Evolutionary conservation across 92 coral and sea anemone genomes (phyloP), one percentile per base, ranked within the genome.

Genomic region (Porites lobata): DNA sequence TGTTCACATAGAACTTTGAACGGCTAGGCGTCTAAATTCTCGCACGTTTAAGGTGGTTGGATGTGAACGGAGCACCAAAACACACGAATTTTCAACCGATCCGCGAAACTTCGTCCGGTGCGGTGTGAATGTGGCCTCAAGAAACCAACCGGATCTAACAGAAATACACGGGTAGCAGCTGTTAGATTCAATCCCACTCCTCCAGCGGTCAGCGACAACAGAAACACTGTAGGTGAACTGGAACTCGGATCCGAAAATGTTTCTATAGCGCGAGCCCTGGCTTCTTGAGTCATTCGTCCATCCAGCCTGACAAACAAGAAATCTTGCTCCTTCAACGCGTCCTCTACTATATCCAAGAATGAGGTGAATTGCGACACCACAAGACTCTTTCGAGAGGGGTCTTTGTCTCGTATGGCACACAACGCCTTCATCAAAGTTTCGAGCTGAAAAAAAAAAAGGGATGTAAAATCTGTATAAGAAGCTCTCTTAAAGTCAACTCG

Each of bases 301-400:
- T 95, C 98, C 32, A 95, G 93, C 43, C 98, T 92, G 15, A 93
- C 89, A 56, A 78, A 93, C 9, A 24, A 38, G 66, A 95, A 90
- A 8, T 89, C 93, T 21, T 87, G 89, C 14, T 82, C 79, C 43
- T 88, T 85, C 50, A 95, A 95, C 20, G 87, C 87, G 14, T 75
- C 86, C 21, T 91, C 94, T 19, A 95, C 69, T 82, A 95, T 70
- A 78, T 95, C 90, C 72, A 95, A 89, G 69, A 91, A 93, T 9
- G 98, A 95, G 1, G 96, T 95, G 86, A 95, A 95, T 89, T 95
- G 98, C 17, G 98, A 95, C 63, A 95, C 93, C 1, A 95, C 98
- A 57, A 95, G 87, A 69, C 98, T 95, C 76, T 95, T 95, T 1
- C 54, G 89, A 0, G 91, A 88, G 18, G 94, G 92, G 89, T 95